These are phyloP conservation scores for Lycocerus yunnanus DNA, from an alignment of 2,888 invertebrate genomes.

Conservation along the genomic window DNA sequence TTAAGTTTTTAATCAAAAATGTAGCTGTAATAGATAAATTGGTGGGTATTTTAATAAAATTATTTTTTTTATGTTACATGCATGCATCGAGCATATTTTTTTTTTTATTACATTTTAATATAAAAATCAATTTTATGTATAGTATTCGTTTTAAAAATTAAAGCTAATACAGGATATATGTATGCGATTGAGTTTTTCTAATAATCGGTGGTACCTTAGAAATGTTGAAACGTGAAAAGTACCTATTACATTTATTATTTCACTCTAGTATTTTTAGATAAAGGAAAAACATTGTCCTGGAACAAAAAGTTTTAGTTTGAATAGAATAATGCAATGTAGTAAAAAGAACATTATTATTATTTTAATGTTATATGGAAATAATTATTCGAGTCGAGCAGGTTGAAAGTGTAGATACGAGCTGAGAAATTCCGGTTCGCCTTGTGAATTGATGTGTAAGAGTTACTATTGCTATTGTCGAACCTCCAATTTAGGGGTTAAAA, in stretches of 20 bases:
- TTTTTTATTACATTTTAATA: neutral
- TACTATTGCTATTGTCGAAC: neutral
- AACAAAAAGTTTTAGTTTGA: neutral
- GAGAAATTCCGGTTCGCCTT: neutral
- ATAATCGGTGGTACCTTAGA: neutral
- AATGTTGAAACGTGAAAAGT: neutral
- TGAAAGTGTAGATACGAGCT: neutral
- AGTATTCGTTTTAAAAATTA: neutral
- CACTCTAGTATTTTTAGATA: neutral
- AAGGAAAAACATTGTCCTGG: neutral
- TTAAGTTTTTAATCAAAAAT: neutral
- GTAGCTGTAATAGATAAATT: neutral
- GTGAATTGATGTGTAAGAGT: too few relatives aligned
- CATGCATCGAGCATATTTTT: neutral
- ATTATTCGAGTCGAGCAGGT: neutral
- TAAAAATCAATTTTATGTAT: neutral
- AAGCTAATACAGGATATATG: neutral
- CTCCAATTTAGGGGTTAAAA: neutral
- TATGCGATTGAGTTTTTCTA: neutral
- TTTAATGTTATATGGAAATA: neutral
- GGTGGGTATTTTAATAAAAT: neutral
- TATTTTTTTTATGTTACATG: neutral
- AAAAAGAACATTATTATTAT: neutral
- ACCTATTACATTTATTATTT: neutral
- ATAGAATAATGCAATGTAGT: neutral